Base-by-base conservation (phyloP, 2,113 vertebrate genomes). In the Brienomyrus brachyistius region DNA sequence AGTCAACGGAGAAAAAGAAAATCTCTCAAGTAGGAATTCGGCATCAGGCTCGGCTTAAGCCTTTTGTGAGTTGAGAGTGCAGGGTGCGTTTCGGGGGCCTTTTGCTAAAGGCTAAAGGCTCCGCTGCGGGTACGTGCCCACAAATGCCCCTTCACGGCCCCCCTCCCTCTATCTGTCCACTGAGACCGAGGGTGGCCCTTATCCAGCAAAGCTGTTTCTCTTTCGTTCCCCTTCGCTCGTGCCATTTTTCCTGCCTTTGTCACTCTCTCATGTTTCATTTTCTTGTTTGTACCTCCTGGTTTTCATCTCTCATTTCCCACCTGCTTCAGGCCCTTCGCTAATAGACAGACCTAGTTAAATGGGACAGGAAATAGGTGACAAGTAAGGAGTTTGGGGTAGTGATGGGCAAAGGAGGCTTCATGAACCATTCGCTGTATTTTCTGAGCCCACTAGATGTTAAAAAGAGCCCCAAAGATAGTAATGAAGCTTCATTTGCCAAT, bases 1-100 rank as follows among this genome's bases (percentile, higher is more conserved):
- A 97, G 96, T 97, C 96, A 96, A 97, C 96, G 96, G 97, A 96
- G 96, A 97, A 97, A 97, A 97, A 97, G 96, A 97, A 96, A 97
- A 97, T 96, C 96, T 96, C 96, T 95, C 94, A 95, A 97, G 94
- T 96, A 96, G 96, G 95, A 96, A 95, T 94, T 96, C 96, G 95
- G 95, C 96, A 95, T 97, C 91, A 95, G 96, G 96, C 91, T 95
- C 95, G 17, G 13, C 85, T 95, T 95, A 95, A 95, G 93, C 93
- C 96, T 96, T 95, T 93, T 95, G 95, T 96, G 93, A 97, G 95
- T 94, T 96, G 96, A 96, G 96, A 95, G 96, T 95, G 93, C 96
- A 95, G 95, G 96, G 95, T 96, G 94, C 95, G 92, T 94, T 97
- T 96, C 96, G 95, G 95, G 94, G 96, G 95, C 95, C 95, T 96